Base-by-base conservation (phyloP, 2,797 vertebrate genomes). In the Chiloscyllium punctatum region DNA sequence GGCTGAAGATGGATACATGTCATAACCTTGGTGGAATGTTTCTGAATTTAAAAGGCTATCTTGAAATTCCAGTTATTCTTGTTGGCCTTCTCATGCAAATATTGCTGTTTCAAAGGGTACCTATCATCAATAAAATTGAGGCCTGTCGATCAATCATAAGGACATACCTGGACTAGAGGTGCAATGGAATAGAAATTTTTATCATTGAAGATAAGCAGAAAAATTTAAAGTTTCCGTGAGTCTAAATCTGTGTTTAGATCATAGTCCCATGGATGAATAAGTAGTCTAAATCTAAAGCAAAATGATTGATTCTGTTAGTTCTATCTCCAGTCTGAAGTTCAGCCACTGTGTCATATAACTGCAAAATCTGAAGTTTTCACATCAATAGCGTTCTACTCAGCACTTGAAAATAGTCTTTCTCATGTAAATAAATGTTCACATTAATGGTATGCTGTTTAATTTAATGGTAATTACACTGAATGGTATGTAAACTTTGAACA, bases 221-320 rank as follows among this genome's bases (percentile, higher is more conserved):
- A 94, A 69, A 53, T 74, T 33, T 25, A 77, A 95, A 95, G 94
- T 25, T 51, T 48, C 33, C 42, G n/a, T 48, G 9, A 27, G 48
- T 30, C 42, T 95, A 6, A n/a, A 15, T 42, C 71, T 77, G 27
- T 72, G 69, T 77, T 3, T 51, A 77, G 48, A 95, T 72, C 13
- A 30, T 18, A 77, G 94, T 25, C 21, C 16, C 25, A n/a, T 77
- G 94, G 94, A 74, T 95, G 94, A 95, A 48, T 95, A 74, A 57
- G 42, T 57, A 77, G n/a, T 95, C 94, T 77, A 27, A 95, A 95
- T 77, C 18, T 30, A 51, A 95, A 95, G 71, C 57, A 25, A 74
- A 77, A 11, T 95, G 94, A 77, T 95, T 77, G 71, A 95, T 95
- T 77, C 94, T n/a, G 69, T 95, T 95, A 53, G 94, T 95, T 95